Evolutionary conservation across 1,140 invertebrate genomes (phyloP).

Genomic region (Cyclargus thomasi): DNA sequence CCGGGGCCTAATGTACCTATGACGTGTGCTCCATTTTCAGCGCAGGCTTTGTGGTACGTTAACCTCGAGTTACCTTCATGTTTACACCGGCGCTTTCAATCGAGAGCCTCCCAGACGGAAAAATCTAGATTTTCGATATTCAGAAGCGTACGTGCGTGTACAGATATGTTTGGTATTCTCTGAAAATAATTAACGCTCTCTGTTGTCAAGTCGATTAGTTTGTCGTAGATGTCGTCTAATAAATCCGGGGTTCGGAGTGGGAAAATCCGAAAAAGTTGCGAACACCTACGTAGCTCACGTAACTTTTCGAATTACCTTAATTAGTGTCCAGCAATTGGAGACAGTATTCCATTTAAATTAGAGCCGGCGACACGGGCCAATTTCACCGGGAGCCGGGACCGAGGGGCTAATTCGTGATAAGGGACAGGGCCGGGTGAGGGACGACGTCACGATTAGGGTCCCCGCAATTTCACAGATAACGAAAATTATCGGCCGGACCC

Average conservation of each 20-base stretch:
- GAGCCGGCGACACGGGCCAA: slow-evolving; percentile 51
- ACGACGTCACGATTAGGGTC: slow-evolving; percentile 44
- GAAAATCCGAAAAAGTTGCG: neutral
- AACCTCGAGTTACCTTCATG: slow-evolving; percentile 3
- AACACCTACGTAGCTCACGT: slow-evolving; percentile 34
- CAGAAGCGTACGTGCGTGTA: no score
- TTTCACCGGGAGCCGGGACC: slow-evolving; percentile 58
- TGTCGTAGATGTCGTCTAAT: no score
- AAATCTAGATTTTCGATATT: neutral
- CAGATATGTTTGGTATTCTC: no score
- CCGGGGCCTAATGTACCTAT: slow-evolving; percentile 31
- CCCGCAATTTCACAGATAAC: slow-evolving; percentile 42
- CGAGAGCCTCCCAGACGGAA: neutral
- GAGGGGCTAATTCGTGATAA: slow-evolving; percentile 64
- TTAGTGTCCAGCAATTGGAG: slow-evolving; percentile 57
- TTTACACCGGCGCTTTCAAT: neutral
- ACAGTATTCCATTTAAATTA: slow-evolving; percentile 57
- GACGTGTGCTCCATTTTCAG: slow-evolving; percentile 16
- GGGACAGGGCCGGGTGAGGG: slow-evolving; percentile 54
- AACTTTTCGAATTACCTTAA: slow-evolving; percentile 60
- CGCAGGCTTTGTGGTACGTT: slow-evolving; percentile 13
- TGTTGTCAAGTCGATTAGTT: no score
- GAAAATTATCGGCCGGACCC: slow-evolving; percentile 41
- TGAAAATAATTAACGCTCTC: no score
- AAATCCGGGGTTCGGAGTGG: neutral